Base-by-base conservation (phyloP, 2,113 vertebrate species). In the Marmota flaviventris region DNA sequence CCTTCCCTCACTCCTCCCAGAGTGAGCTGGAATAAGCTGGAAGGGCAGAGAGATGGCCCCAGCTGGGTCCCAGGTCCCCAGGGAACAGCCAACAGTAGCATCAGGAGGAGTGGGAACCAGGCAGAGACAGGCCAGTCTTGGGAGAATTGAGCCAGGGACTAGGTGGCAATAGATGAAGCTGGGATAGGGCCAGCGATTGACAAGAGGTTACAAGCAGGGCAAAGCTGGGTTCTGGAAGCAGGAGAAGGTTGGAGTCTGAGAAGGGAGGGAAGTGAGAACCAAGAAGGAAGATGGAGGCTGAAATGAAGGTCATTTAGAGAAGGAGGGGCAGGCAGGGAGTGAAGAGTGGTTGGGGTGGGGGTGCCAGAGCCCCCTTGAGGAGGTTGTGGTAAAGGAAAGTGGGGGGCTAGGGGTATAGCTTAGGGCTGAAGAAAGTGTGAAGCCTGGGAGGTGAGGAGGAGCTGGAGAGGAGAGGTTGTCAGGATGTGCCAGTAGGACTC, bases 371-470 rank as follows among this genome's bases (percentile, higher is more conserved):
- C 56, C 56, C 56, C 56, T 58, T 58, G 56, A 20, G 56, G 20
- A 58, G 20, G 20, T 58, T 58, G 3, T 61, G 17, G 34, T 73
- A 32, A 42, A 73, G 53, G 70, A 51, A 63, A 14, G 12, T 2
- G 0, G 56, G 2, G 8, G 22, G 37, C 3, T 8, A 4, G 4
- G 7, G 12, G 9, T 16, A 20, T 16, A 76, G 8, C n/a, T 70
- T 34, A 20, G 61, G 32, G 34, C 17, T 25, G 24, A 83, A 63
- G 51, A 29, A 39, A 24, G 4, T 3, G 5, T 24, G 58, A 56
- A 32, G 61, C 37, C 18, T 24, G 8, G 37, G 45, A 8, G 25
- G 5, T 58, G 37, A 58, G 42, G 27, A 45, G 27, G 0, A 7
- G 2, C 39, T 58, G 1, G 61, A 61, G 61, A 63, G 61, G 9